Evolutionary conservation across 2,113 vertebrate species (phyloP).

Genomic region (Rattus rattus): DNA sequence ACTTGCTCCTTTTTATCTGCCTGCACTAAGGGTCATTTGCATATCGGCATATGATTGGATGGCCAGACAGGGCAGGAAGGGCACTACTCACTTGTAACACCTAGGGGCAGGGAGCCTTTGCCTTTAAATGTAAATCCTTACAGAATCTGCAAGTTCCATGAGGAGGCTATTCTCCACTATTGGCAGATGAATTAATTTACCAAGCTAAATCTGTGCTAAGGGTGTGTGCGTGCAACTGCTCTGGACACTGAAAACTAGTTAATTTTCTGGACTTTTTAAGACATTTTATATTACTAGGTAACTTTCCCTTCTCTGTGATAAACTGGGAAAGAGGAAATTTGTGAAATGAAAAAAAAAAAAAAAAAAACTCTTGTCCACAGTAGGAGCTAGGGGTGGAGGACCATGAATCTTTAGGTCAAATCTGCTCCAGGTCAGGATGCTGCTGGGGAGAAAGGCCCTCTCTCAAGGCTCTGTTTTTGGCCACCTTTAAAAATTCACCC

Average conservation of each 20-base stretch:
- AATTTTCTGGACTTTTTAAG: no score
- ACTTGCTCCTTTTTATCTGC: slow-evolving; percentile 86
- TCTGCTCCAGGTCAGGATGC: no score
- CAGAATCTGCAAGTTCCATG: slow-evolving; percentile 56
- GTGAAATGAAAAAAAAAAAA: no score
- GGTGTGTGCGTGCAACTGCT: slow-evolving; percentile 58
- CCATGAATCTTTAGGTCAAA: no score
- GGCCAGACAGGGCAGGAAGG: slow-evolving; percentile 80
- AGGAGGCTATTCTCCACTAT: slow-evolving; percentile 61
- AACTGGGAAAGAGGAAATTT: not conserved
- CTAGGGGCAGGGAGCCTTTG: slow-evolving; percentile 76
- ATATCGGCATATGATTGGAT: slow-evolving; percentile 88
- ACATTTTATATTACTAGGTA: slow-evolving; percentile 58
- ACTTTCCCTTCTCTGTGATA: slow-evolving; percentile 60
- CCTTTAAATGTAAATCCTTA: slow-evolving; percentile 71
- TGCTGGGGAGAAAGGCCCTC: no score
- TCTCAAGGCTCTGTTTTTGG: no score
- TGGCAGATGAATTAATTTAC: slow-evolving; percentile 79
- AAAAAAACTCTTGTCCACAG: no score
- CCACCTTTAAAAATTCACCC: no score
- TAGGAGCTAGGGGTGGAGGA: no score
- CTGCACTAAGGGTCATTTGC: slow-evolving; percentile 86
- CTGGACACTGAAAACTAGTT: slow-evolving; percentile 51
- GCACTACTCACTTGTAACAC: slow-evolving; percentile 80
- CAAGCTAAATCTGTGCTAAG: slow-evolving; percentile 67